phyloP scores from a whole-genome alignment of 1,140 invertebrate genomes.

The Chionoecetes opilio region DNA sequence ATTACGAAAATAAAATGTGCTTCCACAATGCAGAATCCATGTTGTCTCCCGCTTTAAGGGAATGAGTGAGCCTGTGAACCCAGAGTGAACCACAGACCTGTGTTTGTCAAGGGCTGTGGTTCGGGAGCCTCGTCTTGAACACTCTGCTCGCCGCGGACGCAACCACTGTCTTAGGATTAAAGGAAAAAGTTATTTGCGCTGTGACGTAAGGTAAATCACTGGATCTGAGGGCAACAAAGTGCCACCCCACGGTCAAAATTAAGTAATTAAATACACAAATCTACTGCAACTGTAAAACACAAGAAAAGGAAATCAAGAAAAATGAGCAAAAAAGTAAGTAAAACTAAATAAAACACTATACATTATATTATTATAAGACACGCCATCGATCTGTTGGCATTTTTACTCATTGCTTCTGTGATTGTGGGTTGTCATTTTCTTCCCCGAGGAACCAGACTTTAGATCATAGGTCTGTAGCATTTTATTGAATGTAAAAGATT shows the following conservation, averaged over 20 bases:
- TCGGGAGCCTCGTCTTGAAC: conserved; percentile 49
- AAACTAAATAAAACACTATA: no score
- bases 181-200: conserved; percentile 77
- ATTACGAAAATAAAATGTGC: not conserved
- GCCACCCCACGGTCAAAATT: conserved; percentile 38
- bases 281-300: not conserved
- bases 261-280: not conserved
- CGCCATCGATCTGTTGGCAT: not conserved
- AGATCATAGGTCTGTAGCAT: conserved; percentile 64
- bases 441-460: conserved; percentile 45
- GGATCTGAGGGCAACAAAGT: conserved; percentile 67
- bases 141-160: conserved; percentile 50
- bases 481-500: conserved; percentile 77
- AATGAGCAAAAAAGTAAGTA: not conserved
- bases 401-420: not conserved
- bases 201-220: conserved; percentile 77
- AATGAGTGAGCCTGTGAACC: not conserved
- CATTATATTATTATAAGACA: no score
- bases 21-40: not conserved
- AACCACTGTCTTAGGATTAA: conserved; percentile 77
- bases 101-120: not conserved
- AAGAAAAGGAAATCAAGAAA: conserved; percentile 18
- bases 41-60: not conserved
- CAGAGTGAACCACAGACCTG: not conserved
- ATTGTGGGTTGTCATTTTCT: conserved; percentile 56